These are phyloP conservation scores for Rattus norvegicus DNA, from an alignment of 2,113 vertebrate genomes.

Conservation along the genomic window DNA sequence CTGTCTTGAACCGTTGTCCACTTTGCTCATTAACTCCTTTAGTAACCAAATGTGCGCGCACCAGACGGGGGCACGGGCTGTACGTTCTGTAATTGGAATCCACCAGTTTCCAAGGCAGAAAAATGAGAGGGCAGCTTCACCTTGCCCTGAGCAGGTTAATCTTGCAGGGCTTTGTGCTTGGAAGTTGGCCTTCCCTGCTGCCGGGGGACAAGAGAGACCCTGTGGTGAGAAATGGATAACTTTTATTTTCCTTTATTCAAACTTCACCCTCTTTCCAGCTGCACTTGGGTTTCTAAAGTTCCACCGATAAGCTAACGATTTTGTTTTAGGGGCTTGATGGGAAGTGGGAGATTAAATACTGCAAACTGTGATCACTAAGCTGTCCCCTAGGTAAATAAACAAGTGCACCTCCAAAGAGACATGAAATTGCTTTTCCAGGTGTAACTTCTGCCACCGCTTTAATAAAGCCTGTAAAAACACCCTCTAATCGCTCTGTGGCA, in stretches of 20 bases:
- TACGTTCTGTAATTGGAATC: background rate
- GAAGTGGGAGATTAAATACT: conserved; percentile 63
- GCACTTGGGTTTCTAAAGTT: conserved; percentile 61
- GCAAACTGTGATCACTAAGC: conserved; percentile 42
- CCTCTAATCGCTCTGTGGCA: conserved; percentile 51
- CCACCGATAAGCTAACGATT: conserved; percentile 61
- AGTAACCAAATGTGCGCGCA: background rate
- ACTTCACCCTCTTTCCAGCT: conserved; percentile 49
- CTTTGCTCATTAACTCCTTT: background rate
- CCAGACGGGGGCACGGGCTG: background rate
- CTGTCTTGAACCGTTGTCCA: background rate
- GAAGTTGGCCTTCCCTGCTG: background rate
- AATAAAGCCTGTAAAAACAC: conserved; percentile 21
- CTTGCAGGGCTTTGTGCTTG: background rate
- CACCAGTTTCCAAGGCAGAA: background rate
- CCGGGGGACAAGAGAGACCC: background rate
- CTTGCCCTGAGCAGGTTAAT: background rate
- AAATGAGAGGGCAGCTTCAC: background rate
- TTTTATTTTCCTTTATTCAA: conserved; percentile 64
- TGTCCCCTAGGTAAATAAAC: conserved; percentile 62
- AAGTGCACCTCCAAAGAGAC: conserved; percentile 48
- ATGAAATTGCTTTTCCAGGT: conserved; percentile 57
- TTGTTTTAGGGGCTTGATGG: conserved; percentile 44
- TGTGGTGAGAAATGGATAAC: background rate
- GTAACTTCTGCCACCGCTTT: conserved; percentile 41